Conservation (phyloP, 2,888 invertebrate genomes). For the Tetragnatha montana region DNA sequence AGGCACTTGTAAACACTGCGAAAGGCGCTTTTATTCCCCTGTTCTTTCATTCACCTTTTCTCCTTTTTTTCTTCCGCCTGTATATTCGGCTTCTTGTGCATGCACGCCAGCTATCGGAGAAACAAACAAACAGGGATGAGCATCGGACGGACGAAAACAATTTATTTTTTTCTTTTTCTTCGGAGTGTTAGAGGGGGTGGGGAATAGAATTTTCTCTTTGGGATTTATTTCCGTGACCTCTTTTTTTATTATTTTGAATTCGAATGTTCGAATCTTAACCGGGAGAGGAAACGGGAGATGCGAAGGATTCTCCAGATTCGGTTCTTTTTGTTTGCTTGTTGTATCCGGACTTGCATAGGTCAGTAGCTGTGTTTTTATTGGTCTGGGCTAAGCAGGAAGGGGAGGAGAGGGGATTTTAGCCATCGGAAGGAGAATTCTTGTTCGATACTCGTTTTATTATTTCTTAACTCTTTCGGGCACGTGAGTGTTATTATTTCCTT, state of each 20-base stretch:
- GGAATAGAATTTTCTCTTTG: slow-evolving; percentile 28
- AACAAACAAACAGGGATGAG: neutral
- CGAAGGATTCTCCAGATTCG: neutral
- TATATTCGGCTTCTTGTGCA: no score
- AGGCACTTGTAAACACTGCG: slow-evolving; percentile 13
- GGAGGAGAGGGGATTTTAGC: neutral
- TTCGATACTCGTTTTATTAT: neutral
- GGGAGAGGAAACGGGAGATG: slow-evolving; percentile 5
- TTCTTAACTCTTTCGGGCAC: neutral
- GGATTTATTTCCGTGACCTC: slow-evolving; percentile 23
- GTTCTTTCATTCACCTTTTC: neutral
- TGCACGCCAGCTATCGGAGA: neutral
- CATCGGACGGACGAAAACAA: neutral
- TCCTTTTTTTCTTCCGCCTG: no score
- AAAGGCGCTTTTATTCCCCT: neutral
- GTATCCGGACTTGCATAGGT: neutral
- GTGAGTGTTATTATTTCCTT: slow-evolving; percentile 1
- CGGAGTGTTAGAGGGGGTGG: slow-evolving; percentile 1
- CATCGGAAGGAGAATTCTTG: neutral
- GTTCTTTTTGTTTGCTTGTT: neutral
- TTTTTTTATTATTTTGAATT: neutral
- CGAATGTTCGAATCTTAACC: slow-evolving; percentile 20
- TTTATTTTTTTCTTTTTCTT: neutral
- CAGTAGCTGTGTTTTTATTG: neutral
- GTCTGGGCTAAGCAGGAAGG: neutral